Percentiles rank a stretch among this genome's conserved stretches.
Conservation (phyloP, 2,797 vertebrate species). For the Nannoperca australis region DNA sequence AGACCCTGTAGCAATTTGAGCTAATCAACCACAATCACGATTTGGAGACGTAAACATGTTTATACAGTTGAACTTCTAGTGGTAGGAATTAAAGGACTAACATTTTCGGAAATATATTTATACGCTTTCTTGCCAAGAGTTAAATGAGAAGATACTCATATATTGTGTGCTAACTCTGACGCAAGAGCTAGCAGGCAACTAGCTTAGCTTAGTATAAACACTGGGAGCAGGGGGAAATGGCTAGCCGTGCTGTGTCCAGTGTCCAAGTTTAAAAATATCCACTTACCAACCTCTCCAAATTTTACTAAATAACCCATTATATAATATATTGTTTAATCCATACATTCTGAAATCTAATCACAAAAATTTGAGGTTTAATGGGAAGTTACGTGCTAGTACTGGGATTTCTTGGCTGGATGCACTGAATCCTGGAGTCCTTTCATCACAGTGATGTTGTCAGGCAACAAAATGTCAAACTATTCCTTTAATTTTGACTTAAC, state of each 20-base stretch:
- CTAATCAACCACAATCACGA: constrained; percentile 32
- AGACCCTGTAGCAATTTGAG: constrained; percentile 25
- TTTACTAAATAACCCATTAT: neutral
- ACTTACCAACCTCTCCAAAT: neutral
- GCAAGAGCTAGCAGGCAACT: constrained; percentile 1
- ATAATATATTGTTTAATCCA: neutral
- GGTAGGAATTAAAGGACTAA: neutral
- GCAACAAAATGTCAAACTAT: constrained; percentile 7
- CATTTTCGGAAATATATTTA: neutral
- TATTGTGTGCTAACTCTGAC: neutral
- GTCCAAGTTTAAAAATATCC: neutral
- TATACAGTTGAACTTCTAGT: neutral
- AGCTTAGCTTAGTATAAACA: constrained; percentile 5
- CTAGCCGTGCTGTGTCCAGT: neutral
- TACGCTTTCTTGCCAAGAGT: neutral
- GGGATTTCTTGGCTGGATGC: neutral
- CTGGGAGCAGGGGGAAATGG: neutral
- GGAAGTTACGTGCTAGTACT: neutral
- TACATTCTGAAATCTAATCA: neutral
- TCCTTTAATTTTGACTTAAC: constrained; percentile 7
- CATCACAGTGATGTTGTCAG: neutral
- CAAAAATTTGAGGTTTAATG: neutral
- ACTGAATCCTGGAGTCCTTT: neutral
- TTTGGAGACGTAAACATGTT: constrained; percentile 6
- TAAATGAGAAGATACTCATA: neutral